Percentiles rank a stretch among this genome's conserved stretches.
Evolutionary conservation across 53 echinoderm and acorn worm species (phyloP).

Genomic region (Echinarachnius parma): DNA sequence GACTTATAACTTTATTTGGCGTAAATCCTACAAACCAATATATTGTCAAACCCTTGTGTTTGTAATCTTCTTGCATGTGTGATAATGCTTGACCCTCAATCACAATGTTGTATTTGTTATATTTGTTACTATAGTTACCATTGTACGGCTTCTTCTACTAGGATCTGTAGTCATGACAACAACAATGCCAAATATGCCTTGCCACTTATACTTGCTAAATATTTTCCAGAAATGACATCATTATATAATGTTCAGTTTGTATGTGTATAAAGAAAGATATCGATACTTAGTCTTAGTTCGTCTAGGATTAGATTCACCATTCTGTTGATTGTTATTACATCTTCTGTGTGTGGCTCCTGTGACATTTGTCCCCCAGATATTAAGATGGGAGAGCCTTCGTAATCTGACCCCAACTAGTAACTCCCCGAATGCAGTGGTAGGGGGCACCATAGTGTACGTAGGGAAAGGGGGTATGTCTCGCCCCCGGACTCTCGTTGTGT

Average conservation of each 20-base stretch:
- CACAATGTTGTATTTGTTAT: not conserved
- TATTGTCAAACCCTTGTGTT: not conserved
- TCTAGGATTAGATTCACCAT: too few species aligned
- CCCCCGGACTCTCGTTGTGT: slow-evolving; percentile 25
- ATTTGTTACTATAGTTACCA: slow-evolving; percentile 28
- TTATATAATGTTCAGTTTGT: too few species aligned
- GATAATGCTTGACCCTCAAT: not conserved
- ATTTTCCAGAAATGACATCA: too few species aligned
- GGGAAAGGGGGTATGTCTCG: slow-evolving; percentile 5
- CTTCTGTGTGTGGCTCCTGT: not conserved
- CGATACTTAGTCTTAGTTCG: too few species aligned
- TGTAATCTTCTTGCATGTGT: not conserved
- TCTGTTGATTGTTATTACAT: not conserved
- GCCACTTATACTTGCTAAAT: too few species aligned
- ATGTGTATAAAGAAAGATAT: too few species aligned
- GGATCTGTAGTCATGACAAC: slow-evolving; percentile 1
- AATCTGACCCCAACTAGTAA: slow-evolving; percentile 75
- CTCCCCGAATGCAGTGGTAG: slow-evolving; percentile 49
- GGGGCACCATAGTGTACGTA: slow-evolving; percentile 1
- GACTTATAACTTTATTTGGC: too few species aligned
- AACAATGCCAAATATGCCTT: too few species aligned
- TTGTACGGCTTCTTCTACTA: slow-evolving; percentile 44
- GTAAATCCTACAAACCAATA: too few species aligned
- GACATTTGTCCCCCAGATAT: slow-evolving; percentile 44
- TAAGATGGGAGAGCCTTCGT: slow-evolving; percentile 86